phyloP scores from a whole-genome alignment of 2,797 vertebrate genomes.

The Pyrocephalus nanus region DNA sequence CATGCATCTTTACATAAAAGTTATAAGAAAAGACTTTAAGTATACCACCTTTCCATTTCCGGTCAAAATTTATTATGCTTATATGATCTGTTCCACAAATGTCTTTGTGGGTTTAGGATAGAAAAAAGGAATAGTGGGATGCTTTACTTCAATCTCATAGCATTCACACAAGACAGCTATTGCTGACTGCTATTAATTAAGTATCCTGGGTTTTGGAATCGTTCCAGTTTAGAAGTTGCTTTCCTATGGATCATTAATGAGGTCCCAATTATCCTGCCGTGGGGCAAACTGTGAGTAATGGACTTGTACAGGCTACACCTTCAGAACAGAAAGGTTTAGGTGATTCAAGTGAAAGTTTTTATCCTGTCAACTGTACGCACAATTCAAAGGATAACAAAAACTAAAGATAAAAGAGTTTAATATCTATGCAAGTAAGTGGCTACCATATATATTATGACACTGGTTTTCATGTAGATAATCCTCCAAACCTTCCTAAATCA shows the following conservation, averaged over 20 bases:
- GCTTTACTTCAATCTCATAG: not conserved
- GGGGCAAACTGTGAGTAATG: not conserved
- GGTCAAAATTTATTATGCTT: not conserved
- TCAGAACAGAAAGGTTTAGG: not conserved
- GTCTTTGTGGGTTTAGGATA: not conserved
- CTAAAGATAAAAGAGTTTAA: not conserved
- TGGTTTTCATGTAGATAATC: not conserved
- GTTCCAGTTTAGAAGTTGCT: not conserved
- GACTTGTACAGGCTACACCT: not conserved
- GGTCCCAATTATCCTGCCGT: not conserved
- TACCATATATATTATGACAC: not conserved
- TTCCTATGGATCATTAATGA: not conserved
- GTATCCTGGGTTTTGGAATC: not conserved
- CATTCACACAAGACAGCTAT: not conserved
- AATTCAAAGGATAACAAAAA: not conserved
- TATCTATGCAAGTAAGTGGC: not conserved
- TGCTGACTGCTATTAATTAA: not conserved
- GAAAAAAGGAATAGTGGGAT: not conserved
- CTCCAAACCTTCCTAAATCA: not conserved
- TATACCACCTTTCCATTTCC: not conserved
- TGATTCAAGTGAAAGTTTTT: not conserved
- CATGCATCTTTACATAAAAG: not conserved
- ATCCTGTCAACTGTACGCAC: not conserved
- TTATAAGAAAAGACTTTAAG: not conserved
- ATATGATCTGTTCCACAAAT: not conserved